Evolutionary conservation across 2,113 vertebrate genomes (phyloP), one percentile per base, ranked within the genome.

Genomic region (Symphodus melops): DNA sequence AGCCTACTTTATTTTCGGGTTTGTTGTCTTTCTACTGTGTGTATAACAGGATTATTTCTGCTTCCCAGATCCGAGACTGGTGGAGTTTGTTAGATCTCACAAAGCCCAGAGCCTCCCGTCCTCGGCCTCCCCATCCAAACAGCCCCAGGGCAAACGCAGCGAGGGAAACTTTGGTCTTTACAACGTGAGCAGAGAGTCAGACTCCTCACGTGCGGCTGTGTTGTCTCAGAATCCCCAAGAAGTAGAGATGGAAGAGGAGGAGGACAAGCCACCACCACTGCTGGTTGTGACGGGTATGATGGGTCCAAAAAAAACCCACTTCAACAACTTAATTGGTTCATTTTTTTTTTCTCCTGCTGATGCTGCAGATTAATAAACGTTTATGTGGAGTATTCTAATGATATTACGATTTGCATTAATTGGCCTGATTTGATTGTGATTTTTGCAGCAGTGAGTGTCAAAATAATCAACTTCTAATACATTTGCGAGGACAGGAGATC

Each of bases 71-170:
- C 95, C 96, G 52, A 92, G 87, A 87, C 83, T 98, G 72, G 93
- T 99, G 75, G 94, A 96, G 73, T 99, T 99, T 86, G 88, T 99
- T 71, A 95, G 91, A 88, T 96, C 96, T 78, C 91, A 60, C 12
- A 86, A 86, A 86, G 80, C 63, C 86, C 88, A 90, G 81, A 87
- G 64, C 5, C 9, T 33, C 54, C 36, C 70, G 0, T 87, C 71
- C 51, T 82, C 89, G 63, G 25, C 63, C 25, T 78, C 82, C 8
- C 12, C 85, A 46, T 78, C 84, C 75, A 66, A 77, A 75, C 80
- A 39, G 25, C 60, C 54, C 6, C 52, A 72, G 60, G 84, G 59
- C 20, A 51, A 70, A 70, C 54, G 65, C 55, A 60, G 36, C 53
- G 42, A 41, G 65, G 59, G 80, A 36, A 57, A 62, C 23, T 16